These are phyloP conservation scores for Oncopeltus fasciatus DNA, from an alignment of 1,140 invertebrate species.

Conservation along the genomic window DNA sequence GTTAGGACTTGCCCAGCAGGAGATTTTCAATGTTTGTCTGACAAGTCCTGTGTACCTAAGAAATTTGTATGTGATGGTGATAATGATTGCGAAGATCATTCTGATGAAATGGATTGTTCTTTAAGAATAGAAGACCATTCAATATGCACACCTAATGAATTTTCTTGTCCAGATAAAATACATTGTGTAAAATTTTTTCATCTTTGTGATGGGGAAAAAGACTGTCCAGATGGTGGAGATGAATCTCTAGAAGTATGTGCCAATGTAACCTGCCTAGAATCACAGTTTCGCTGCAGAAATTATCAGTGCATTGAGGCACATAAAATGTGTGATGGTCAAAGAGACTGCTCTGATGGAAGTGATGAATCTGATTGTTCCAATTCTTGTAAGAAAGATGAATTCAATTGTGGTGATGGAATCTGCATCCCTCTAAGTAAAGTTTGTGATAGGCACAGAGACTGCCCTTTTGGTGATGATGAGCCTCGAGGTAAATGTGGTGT, in stretches of 20 bases:
- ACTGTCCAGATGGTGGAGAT: conserved; percentile 70
- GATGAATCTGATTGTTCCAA: conserved; percentile 68
- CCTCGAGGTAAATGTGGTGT: conserved; percentile 43
- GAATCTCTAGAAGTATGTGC: conserved; percentile 51
- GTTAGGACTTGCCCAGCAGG: conserved; percentile 39
- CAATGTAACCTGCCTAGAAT: conserved; percentile 56
- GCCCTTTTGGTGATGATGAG: conserved; percentile 70
- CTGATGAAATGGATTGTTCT: conserved; percentile 56
- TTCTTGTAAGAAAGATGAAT: conserved; percentile 68
- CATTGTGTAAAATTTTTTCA: conserved; percentile 74
- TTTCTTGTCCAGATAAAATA: conserved; percentile 66
- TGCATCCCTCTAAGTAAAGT: conserved; percentile 64
- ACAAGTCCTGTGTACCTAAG: conserved; percentile 49
- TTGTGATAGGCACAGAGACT: conserved; percentile 74
- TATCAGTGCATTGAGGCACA: conserved; percentile 67
- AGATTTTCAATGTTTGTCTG: conserved; percentile 55
- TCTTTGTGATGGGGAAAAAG: conserved; percentile 73
- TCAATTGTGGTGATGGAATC: conserved; percentile 48
- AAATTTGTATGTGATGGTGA: conserved; percentile 77
- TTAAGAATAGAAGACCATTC: conserved; percentile 35
- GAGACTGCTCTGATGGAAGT: conserved; percentile 66
- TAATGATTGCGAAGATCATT: conserved; percentile 61
- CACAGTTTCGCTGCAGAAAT: conserved; percentile 72
- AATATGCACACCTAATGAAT: conserved; percentile 53
- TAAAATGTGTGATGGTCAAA: conserved; percentile 65